These are phyloP conservation scores for Hippopotamus amphibius DNA, from an alignment of 2,113 vertebrate genomes.

Conservation along the genomic window DNA sequence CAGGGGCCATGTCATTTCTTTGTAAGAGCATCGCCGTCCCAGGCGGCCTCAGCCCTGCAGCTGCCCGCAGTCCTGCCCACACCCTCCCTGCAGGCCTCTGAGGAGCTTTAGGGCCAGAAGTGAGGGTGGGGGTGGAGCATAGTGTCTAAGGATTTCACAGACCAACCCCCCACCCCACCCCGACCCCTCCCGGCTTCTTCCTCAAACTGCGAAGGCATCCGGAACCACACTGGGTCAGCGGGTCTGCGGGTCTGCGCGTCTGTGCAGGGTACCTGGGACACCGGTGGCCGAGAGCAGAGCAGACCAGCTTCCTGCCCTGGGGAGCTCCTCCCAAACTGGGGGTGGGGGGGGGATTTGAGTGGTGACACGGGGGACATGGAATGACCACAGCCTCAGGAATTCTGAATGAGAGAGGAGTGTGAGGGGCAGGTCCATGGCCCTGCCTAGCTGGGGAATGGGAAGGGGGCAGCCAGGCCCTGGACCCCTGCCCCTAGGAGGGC, in stretches of 20 bases:
- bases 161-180: not conserved
- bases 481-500: not conserved
- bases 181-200: not conserved
- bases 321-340: not conserved
- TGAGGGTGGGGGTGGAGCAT: not conserved
- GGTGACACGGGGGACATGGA: not conserved
- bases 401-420: not conserved
- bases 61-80: not conserved
- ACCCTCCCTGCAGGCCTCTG: not conserved
- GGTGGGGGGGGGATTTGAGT: not conserved
- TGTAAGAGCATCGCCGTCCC: constrained; percentile 51
- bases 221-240: not conserved
- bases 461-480: not conserved
- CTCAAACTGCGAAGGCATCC: not conserved
- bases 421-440: not conserved
- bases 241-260: too few species aligned
- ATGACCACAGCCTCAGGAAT: not conserved
- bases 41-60: constrained; percentile 57
- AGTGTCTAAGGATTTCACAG: not conserved
- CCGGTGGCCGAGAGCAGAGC: not conserved
- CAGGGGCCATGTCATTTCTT: constrained; percentile 61
- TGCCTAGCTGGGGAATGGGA: too few species aligned
- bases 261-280: not conserved
- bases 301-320: not conserved
- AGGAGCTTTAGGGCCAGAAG: not conserved